Base-by-base conservation (phyloP, 2,888 invertebrate genomes). In the Stomorhina lunata region DNA sequence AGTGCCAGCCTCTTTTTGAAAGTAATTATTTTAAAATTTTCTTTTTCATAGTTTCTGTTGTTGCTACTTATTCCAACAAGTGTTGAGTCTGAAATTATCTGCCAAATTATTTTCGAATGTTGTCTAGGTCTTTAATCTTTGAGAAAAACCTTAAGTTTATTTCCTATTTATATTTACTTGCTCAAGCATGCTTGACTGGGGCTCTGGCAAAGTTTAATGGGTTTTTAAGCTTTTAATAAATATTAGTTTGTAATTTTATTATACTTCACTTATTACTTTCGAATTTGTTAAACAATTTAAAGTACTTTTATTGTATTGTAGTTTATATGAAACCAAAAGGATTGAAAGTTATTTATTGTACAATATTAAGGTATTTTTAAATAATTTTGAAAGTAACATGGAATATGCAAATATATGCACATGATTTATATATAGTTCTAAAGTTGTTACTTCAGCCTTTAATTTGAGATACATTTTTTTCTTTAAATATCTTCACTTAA, bases 1-100 rank as follows among this genome's bases (percentile, higher is more conserved):
- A n/a, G n/a, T n/a, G 25, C 4, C n/a, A n/a, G 25, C 1, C 6
- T 22, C 3, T 7, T 40, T 40, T 53, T 55, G 27, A 20, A 55
- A 37, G 12, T 40, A 66, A 53, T 37, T 53, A 37, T 50, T 37
- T 53, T 53, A 20, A 17, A 32, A 29, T 17, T 55, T 15, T 55
- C 29, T 55, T 15, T 29, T 55, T 9, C 10, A 12, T 27, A 6
- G n/a, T 27, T 27, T 29, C n/a, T n/a, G 22, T 32, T 45, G n/a
- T n/a, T n/a, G n/a, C 32, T 63, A 7, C n/a, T 86, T 86, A 86
- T 86, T 87, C 86, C 86, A 87, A 87, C 88, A 87, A 88, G 86
- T 88, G 40, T 27, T 53, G 20, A 40, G 22, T 53, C 4, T 55
- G 5, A 68, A 37, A 40, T 68, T 25, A 17, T 63, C 5, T 17